Conservation (phyloP, 2,113 vertebrate species). For the Alligator sinensis region DNA sequence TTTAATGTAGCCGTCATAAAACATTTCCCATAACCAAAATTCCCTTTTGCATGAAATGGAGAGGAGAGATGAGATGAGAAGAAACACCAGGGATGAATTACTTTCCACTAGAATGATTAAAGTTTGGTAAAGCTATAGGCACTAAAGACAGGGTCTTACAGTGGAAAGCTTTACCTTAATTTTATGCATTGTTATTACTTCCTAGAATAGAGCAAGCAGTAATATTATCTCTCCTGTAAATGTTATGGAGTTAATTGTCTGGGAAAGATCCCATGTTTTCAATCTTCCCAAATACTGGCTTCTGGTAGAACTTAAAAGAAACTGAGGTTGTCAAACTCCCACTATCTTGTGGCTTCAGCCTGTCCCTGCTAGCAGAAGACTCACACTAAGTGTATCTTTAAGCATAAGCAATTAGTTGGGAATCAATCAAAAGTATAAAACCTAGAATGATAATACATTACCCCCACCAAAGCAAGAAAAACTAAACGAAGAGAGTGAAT, state of each 20-base stretch:
- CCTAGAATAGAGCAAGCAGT: background rate
- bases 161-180: background rate
- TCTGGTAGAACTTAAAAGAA: background rate
- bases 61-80: background rate
- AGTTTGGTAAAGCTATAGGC: background rate
- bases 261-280: background rate
- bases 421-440: background rate
- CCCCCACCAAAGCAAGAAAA: background rate
- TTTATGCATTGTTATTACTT: background rate
- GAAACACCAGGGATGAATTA: fast-evolving
- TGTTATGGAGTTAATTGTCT: background rate
- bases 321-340: background rate
- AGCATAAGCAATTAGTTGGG: background rate
- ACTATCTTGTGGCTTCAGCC: background rate
- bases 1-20: too few relatives aligned
- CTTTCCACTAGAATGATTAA: background rate
- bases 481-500: background rate
- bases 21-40: too few relatives aligned
- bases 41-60: too few relatives aligned
- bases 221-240: background rate
- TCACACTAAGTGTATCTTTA: background rate
- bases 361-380: background rate
- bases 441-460: background rate
- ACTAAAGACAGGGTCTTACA: background rate
- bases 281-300: background rate